These are phyloP conservation scores for Drosophila ficusphila DNA, from an alignment of 1,140 invertebrate species.

Conservation along the genomic window DNA sequence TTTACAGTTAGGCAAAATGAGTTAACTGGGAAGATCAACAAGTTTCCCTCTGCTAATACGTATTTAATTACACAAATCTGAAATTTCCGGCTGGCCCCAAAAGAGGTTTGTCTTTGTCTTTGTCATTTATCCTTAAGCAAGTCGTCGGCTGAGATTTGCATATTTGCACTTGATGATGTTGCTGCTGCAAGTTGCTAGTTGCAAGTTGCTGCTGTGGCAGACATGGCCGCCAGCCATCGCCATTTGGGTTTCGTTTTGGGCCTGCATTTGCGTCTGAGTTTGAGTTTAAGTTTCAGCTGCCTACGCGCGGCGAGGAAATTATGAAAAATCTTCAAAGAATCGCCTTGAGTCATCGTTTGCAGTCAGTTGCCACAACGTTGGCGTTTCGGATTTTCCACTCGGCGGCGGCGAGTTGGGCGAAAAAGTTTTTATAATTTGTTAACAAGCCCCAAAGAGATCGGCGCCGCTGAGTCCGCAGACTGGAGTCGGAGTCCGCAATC, in stretches of 20 bases:
- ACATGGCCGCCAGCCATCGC: conserved; percentile 42
- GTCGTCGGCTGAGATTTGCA: conserved; percentile 60
- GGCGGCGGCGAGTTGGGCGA: background rate
- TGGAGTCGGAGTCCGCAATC: too few species aligned
- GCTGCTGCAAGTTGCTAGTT: conserved; percentile 45
- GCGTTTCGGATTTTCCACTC: conserved; percentile 35
- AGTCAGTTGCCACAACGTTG: conserved; percentile 56
- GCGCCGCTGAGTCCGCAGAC: conserved; percentile 48
- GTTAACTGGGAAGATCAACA: conserved; percentile 35
- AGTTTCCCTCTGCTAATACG: conserved; percentile 42
- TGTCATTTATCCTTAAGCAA: conserved; percentile 47
- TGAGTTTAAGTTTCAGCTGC: conserved; percentile 36
- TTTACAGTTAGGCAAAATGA: conserved; percentile 27
- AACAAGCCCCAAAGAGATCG: conserved; percentile 65
- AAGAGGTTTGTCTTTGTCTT: conserved; percentile 56
- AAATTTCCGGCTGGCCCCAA: conserved; percentile 41
- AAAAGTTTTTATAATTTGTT: conserved; percentile 74
- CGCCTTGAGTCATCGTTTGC: conserved; percentile 77
- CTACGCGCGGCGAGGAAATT: conserved; percentile 69
- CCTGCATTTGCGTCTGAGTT: conserved; percentile 20
- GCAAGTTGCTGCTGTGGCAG: conserved; percentile 23
- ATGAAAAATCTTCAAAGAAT: conserved; percentile 74
- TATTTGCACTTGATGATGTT: conserved; percentile 80
- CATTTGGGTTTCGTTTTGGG: conserved; percentile 44
- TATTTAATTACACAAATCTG: conserved; percentile 58